Percentiles rank a stretch among this genome's conserved stretches.
Evolutionary conservation across 2,888 invertebrate genomes (phyloP).

Genomic region (Candidula unifasciata): DNA sequence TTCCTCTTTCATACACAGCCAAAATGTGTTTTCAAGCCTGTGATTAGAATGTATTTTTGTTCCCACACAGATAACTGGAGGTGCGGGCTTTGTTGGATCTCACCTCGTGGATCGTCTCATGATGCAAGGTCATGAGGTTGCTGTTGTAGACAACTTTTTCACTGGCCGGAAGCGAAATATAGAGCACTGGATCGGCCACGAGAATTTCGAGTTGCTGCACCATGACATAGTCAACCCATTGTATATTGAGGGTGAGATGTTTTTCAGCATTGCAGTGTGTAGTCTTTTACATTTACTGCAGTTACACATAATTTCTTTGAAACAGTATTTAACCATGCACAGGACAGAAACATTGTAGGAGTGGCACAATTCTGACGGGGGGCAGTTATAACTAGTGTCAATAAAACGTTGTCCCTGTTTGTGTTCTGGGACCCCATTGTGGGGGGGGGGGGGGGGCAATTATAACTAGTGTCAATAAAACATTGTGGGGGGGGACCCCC

Average conservation of each 20-base stretch:
- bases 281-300: too few relatives aligned
- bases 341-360: too few relatives aligned
- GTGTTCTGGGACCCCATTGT: too few relatives aligned
- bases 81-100: slow-evolving; percentile 99
- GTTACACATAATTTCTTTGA: too few relatives aligned
- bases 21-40: not conserved
- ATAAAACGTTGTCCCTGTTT: too few relatives aligned
- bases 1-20: not conserved
- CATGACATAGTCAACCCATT: slow-evolving; percentile 99
- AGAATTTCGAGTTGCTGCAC: slow-evolving; percentile 98
- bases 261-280: too few relatives aligned
- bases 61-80: slow-evolving; percentile 88
- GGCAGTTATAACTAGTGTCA: too few relatives aligned
- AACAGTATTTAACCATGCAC: too few relatives aligned
- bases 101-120: slow-evolving; percentile 97
- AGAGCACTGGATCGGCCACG: slow-evolving; percentile 99
- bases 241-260: slow-evolving; percentile 92
- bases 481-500: too few relatives aligned
- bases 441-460: too few relatives aligned
- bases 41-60: not conserved
- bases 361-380: too few relatives aligned
- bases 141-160: slow-evolving; percentile 98
- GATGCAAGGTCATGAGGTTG: slow-evolving; percentile 96
- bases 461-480: too few relatives aligned
- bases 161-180: slow-evolving; percentile 97